Evolutionary conservation across 2,113 vertebrate genomes (phyloP).

Genomic region (Pomatorhinus ruficollis): DNA sequence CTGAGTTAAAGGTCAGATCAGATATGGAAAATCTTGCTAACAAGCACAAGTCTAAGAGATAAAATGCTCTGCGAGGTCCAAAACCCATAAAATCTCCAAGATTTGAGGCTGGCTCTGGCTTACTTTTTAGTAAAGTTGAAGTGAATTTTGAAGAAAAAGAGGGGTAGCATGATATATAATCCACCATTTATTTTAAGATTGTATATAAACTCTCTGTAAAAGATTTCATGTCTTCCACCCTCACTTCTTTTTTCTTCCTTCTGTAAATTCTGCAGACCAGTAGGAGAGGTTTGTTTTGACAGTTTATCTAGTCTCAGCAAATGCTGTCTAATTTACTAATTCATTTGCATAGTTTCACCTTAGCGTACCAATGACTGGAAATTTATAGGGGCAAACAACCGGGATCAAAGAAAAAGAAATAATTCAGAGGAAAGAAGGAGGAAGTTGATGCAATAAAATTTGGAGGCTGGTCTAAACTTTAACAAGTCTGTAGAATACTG

Average conservation of each 20-base stretch:
- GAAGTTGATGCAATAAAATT: background rate
- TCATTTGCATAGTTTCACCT: background rate
- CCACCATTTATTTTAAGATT: background rate
- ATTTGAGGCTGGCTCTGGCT: background rate
- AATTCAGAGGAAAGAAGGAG: background rate
- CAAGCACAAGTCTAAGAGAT: background rate
- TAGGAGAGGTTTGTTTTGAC: background rate
- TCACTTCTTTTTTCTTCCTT: background rate
- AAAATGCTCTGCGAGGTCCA: background rate
- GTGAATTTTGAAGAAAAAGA: background rate
- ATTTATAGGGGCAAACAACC: background rate
- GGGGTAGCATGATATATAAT: background rate
- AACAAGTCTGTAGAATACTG: background rate
- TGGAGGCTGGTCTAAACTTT: background rate
- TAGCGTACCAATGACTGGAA: background rate
- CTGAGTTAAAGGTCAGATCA: background rate
- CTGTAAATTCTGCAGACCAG: background rate
- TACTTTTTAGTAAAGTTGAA: background rate
- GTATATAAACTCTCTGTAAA: background rate
- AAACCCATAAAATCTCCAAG: background rate
- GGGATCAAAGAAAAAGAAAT: background rate
- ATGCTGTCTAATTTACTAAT: background rate
- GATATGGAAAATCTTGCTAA: background rate
- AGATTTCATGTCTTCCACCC: rapidly evolving
- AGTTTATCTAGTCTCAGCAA: background rate